A percentile compares a stretch with the other conserved stretches of the same genome.
Conservation (phyloP, 2,797 vertebrate genomes). For the Chelon auratus region DNA sequence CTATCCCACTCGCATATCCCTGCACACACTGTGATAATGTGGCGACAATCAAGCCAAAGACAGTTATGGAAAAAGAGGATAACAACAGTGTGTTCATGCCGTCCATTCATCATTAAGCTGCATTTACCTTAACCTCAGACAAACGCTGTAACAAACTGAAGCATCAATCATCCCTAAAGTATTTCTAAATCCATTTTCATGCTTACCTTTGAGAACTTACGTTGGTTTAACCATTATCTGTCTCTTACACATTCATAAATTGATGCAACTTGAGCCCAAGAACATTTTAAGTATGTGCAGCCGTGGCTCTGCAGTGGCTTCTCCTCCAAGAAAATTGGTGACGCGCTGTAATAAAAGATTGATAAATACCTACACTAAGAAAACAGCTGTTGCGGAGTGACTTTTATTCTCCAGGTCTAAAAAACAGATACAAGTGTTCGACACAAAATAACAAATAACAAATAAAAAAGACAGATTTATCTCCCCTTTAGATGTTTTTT, state of each 20-base stretch:
- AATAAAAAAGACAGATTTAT: too few relatives aligned
- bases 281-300: not conserved
- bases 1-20: constrained; percentile 14
- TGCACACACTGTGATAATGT: constrained; percentile 9
- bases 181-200: constrained; percentile 9
- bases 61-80: constrained; percentile 14
- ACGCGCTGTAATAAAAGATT: constrained; percentile 2
- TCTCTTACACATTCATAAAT: constrained; percentile 16
- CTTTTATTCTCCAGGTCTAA: constrained; percentile 6
- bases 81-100: constrained; percentile 3
- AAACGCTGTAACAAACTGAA: constrained; percentile 19
- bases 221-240: not conserved
- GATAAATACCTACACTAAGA: constrained; percentile 7
- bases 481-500: too few relatives aligned
- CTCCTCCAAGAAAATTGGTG: constrained; percentile 18
- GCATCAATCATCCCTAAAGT: constrained; percentile 20
- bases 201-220: not conserved
- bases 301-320: not conserved
- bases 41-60: constrained; percentile 9
- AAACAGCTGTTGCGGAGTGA: not conserved
- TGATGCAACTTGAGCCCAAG: constrained; percentile 11
- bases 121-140: constrained; percentile 28
- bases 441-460: too few relatives aligned
- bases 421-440: too few relatives aligned
- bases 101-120: constrained; percentile 15